Base-by-base conservation (phyloP, 2,797 vertebrate species). In the Sparidentex hasta region DNA sequence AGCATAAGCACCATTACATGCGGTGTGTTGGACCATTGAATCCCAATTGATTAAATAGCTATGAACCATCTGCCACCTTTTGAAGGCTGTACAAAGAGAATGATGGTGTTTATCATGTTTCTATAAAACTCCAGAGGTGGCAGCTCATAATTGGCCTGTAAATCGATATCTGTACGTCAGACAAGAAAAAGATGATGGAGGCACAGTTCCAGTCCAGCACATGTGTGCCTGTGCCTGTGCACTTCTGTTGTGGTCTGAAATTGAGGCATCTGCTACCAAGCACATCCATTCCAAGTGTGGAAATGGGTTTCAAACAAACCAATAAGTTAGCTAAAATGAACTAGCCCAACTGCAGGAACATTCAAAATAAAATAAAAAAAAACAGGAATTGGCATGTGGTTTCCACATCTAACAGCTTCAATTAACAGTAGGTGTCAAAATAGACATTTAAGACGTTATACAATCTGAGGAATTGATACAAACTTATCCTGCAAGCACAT, bases 101-200 rank as follows among this genome's bases (percentile, higher is more conserved):
- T 87, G 90, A 94, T 94, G 93, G 86, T 93, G 91, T 93, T 94
- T 92, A 93, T 93, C 89, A 87, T 90, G 89, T 87, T 89, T 90
- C 89, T 88, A 85, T 92, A 85, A 91, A 91, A 89, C 85, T 91
- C 81, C 78, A 90, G 88, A 89, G 88, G 88, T 81, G 87, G 80
- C 86, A 88, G 85, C 87, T 88, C 76, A 90, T 90, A 90, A 89
- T 86, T 81, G 83, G 85, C 80, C 86, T 92, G 80, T 80, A 90
- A 92, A 94, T 94, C 88, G 72, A 93, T 92, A 93, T 83, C 81
- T 85, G 72, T 79, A 86, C 63, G 71, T 90, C 82, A 81, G 90
- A 90, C 90, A 82, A 88, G 90, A 81, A 83, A 87, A 81, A 90
- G 86, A 87, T 90, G 92, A 93, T 91, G 85, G 87, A 89, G 78